Conservation (phyloP, 92 coral and sea anemone genomes). For the Micromussa lordhowensis region DNA sequence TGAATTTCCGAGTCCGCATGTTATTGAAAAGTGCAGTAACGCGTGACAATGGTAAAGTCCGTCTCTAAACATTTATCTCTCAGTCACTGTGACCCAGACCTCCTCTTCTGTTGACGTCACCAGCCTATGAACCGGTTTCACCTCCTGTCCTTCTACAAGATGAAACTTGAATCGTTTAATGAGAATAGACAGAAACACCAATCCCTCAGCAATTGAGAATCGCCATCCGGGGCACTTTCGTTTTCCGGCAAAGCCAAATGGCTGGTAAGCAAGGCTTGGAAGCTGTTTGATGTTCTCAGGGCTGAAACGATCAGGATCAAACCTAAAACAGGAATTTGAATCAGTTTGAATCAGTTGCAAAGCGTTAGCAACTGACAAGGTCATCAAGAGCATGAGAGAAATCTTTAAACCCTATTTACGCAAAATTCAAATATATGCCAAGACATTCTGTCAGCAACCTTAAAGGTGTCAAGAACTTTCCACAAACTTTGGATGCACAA, state of each 20-base stretch:
- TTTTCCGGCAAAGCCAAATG: slow-evolving; percentile 99
- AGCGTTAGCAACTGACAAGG: neutral
- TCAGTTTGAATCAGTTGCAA: neutral
- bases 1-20: no score
- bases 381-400: neutral
- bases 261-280: slow-evolving; percentile 88
- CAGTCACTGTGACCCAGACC: slow-evolving; percentile 82
- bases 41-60: neutral
- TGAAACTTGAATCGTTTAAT: slow-evolving; percentile 84
- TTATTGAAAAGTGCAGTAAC: no score
- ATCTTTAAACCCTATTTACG: neutral
- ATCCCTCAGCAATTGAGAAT: slow-evolving; percentile 85
- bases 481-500: no score
- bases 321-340: slow-evolving; percentile 59
- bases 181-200: slow-evolving; percentile 88
- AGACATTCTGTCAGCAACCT: no score
- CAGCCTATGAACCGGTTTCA: slow-evolving; percentile 78
- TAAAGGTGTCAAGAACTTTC: no score
- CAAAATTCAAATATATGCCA: neutral
- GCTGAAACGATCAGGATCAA: slow-evolving; percentile 97
- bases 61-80: slow-evolving; percentile 35
- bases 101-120: slow-evolving; percentile 94
- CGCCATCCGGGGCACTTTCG: slow-evolving; percentile 98
- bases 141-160: slow-evolving; percentile 87
- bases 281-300: slow-evolving; percentile 82